Conservation (phyloP, 2,888 invertebrate species). For the Nematopogon swammerdamellus region DNA sequence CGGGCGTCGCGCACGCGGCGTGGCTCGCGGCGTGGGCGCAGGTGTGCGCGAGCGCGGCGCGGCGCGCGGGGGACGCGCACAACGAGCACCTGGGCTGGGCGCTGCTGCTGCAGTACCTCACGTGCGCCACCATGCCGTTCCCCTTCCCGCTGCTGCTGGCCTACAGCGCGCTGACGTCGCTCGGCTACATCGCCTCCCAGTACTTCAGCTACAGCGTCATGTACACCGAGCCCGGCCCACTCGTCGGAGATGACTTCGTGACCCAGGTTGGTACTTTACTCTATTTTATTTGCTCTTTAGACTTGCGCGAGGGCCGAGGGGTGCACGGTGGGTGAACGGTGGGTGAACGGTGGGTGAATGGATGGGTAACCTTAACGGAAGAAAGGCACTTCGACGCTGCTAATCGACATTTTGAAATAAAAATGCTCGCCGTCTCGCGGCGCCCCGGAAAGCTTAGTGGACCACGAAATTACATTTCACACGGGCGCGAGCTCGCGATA, state of each 20-base stretch:
- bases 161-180: neutral
- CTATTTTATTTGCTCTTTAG: no score
- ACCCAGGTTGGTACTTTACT: neutral
- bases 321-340: no score
- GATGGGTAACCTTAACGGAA: no score
- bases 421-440: no score
- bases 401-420: no score
- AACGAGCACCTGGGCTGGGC: conserved; percentile 73
- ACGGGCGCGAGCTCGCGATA: no score
- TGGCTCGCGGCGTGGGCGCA: conserved; percentile 60
- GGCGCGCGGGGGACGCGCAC: conserved; percentile 44
- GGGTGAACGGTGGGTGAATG: no score
- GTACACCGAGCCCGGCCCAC: neutral
- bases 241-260: neutral
- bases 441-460: no score
- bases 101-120: conserved; percentile 68
- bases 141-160: conserved; percentile 26
- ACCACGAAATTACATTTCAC: no score
- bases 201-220: conserved; percentile 24
- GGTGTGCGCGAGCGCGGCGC: conserved; percentile 36
- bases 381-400: no score
- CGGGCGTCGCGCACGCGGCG: conserved; percentile 60
- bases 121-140: conserved; percentile 71
- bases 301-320: no score
- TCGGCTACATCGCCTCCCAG: neutral